Base-by-base conservation (phyloP, 2,888 invertebrate species). In the Andrena marginata region DNA sequence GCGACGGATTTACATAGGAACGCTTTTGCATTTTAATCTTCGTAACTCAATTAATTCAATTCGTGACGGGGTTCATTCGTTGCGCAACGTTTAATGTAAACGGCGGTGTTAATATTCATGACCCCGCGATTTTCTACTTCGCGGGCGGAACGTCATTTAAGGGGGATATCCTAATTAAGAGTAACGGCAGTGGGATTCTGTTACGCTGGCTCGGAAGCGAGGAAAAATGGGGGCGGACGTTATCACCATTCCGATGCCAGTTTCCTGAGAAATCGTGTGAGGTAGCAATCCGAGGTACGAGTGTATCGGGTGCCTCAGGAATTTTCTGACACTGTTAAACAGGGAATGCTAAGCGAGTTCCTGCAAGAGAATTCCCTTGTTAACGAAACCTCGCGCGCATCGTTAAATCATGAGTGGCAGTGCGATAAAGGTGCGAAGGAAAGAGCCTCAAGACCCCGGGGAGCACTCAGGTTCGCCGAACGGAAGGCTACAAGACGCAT, bases 21-120 rank as follows among this genome's bases (percentile, higher is more conserved):
- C 67, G 70, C 56, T 71, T 68, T 62, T 63, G 81, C 75, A 75
- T 80, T 82, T 80, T 80, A 82, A 82, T 80, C 63, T 48, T 51
- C 35, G 42, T 62, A 68, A 80, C 70, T 80, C 70, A 26, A 80
- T 82, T 80, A 75, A 70, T 80, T 75, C 67, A 62, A 80, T 80
- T 62, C 82, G n/a, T 62, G 74, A 29, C 20, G 59, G 62, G 71
- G 74, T 82, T 82, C 70, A 71, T 71, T 80, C 80, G 60, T 80
- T 23, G 74, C 63, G 62, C 29, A 42, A 48, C 49, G 65, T 82
- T 80, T 74, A 70, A 82, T 67, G 70, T 63, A 67, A 71, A 59
- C 62, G 56, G 31, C 10, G 35, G 48, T 33, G 69, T 80, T 73
- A 80, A 82, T 80, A 75, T 82, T 82, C 82, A 70, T 67, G 67